phyloP scores from a whole-genome alignment of 2,888 invertebrate genomes.

The Sarcophaga rosellei region DNA sequence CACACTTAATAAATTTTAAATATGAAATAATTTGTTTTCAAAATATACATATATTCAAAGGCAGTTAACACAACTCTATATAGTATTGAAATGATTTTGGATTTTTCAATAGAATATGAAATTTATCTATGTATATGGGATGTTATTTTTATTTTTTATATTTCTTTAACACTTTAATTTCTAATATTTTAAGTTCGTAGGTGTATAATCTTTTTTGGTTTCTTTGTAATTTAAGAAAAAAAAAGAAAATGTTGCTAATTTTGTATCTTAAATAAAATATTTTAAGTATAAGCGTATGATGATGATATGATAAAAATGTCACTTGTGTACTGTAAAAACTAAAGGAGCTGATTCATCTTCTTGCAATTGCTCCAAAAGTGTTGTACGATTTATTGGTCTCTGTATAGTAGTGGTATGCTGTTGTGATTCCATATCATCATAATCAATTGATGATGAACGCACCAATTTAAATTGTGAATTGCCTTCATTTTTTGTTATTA shows the following conservation, averaged over 20 bases:
- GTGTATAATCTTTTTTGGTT: not conserved
- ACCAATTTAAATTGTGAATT: conserved; percentile 79
- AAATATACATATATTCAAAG: too few species aligned
- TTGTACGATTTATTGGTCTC: conserved; percentile 68
- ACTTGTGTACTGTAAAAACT: conserved; percentile 79
- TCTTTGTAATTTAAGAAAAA: not conserved
- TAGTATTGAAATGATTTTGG: too few species aligned
- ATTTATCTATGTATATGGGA: too few species aligned
- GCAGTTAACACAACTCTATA: too few species aligned
- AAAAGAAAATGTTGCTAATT: conserved; percentile 5
- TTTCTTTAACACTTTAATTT: too few species aligned
- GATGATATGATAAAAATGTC: conserved; percentile 64
- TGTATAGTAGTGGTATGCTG: conserved; percentile 71
- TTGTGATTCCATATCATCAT: conserved; percentile 80
- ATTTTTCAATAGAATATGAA: too few species aligned
- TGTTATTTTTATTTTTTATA: too few species aligned
- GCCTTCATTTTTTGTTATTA: conserved; percentile 78
- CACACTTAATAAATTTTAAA: too few species aligned
- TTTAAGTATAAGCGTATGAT: conserved; percentile 1
- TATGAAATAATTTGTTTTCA: too few species aligned
- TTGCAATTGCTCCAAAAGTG: conserved; percentile 74
- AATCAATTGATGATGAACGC: conserved; percentile 80
- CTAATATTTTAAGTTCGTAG: not conserved
- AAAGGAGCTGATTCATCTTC: conserved; percentile 80
- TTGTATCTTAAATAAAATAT: not conserved